Conservation (phyloP, 2,113 vertebrate species). For the cat (Felis catus) region F.catus_Fca126_mat1.0 CM031418.1:126438501-126439000, state of each 20-base stretch:
- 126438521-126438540: background rate
- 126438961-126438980: constrained; percentile 11
- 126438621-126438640: constrained; percentile 31
- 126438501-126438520: background rate
- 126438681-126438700: constrained; percentile 48
- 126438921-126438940: background rate
- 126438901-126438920: constrained; percentile 22
- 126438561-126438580: constrained; percentile 39
- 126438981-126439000: constrained; percentile 14
- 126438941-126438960: background rate
- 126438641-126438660: background rate
- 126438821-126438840: constrained; percentile 39
- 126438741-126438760: constrained; percentile 54
- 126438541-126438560: background rate
- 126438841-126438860: constrained; percentile 42
- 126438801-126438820: constrained; percentile 65
- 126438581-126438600: constrained; percentile 47
- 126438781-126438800: constrained; percentile 71
- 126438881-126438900: background rate
- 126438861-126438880: constrained; percentile 18
- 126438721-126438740: constrained; percentile 67
- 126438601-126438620: constrained; percentile 1
- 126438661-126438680: background rate
- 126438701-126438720: background rate
- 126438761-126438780: constrained; percentile 55